Percentiles rank a stretch among this genome's conserved stretches.
Evolutionary conservation across 2,797 vertebrate species (phyloP).

Genomic region (Peromyscus nudipes): DNA sequence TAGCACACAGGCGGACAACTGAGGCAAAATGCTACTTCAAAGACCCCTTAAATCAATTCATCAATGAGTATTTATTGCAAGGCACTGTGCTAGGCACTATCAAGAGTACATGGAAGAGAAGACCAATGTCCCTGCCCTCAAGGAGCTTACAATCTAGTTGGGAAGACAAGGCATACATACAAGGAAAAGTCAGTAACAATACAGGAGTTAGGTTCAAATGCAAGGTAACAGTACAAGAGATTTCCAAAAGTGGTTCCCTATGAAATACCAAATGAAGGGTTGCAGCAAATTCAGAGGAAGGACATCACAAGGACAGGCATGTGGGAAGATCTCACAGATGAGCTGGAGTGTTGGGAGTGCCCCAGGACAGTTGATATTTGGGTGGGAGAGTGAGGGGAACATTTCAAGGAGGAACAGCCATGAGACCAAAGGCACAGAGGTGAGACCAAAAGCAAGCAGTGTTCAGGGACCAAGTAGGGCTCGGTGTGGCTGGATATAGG

Average conservation of each 20-base stretch:
- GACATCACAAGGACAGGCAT: background rate
- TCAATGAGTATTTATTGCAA: constrained; percentile 81
- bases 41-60: constrained; percentile 73
- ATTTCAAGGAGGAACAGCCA: constrained; percentile 10
- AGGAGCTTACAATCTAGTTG: constrained; percentile 79
- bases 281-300: background rate
- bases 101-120: constrained; percentile 72
- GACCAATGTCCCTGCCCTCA: constrained; percentile 72
- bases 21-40: constrained; percentile 77
- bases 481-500: background rate
- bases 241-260: constrained; percentile 55
- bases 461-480: background rate
- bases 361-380: background rate
- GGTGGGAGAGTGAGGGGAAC: background rate
- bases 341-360: background rate
- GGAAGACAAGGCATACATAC: constrained; percentile 69
- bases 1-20: constrained; percentile 52
- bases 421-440: constrained; percentile 76
- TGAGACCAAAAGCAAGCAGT: constrained; percentile 54
- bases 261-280: background rate
- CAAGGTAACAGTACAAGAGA: constrained; percentile 64
- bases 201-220: constrained; percentile 63
- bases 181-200: constrained; percentile 57
- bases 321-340: background rate
- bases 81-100: constrained; percentile 79